These are phyloP conservation scores for Sebastes itinus DNA, from an alignment of 2,797 vertebrate species.

Conservation along the genomic window DNA sequence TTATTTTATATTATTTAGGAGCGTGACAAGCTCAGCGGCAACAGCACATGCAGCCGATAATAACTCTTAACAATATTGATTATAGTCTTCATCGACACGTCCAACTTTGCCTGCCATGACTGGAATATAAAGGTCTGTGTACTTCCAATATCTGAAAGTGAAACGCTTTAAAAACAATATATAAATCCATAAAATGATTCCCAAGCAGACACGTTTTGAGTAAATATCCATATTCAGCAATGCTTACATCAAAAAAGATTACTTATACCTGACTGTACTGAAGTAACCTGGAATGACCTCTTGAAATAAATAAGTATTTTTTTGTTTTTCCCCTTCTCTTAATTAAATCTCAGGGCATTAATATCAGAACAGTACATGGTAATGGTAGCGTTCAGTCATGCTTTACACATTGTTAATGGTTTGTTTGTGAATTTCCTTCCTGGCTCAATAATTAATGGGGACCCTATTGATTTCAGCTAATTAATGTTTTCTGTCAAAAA, in stretches of 20 bases:
- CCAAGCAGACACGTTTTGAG: background rate
- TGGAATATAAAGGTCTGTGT: background rate
- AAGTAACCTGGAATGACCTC: background rate
- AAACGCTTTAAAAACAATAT: background rate
- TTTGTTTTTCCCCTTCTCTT: background rate
- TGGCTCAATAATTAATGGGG: conserved; percentile 44
- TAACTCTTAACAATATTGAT: conserved; percentile 26
- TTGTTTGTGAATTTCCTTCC: conserved; percentile 41
- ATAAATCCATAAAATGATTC: background rate
- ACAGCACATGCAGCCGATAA: background rate
- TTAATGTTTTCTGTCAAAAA: conserved; percentile 40
- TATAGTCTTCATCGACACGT: background rate
- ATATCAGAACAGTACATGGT: conserved; percentile 1
- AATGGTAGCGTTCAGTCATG: conserved; percentile 36
- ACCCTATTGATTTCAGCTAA: conserved; percentile 46
- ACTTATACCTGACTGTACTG: background rate
- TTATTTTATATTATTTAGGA: conserved; percentile 3
- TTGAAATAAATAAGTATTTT: background rate
- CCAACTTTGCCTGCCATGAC: background rate
- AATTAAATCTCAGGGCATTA: conserved; percentile 22
- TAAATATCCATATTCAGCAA: background rate
- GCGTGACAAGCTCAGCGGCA: conserved; percentile 6
- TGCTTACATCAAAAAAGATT: background rate
- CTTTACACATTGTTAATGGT: conserved; percentile 43
- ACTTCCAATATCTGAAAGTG: background rate